Percentiles rank a stretch among this genome's conserved stretches.
Evolutionary conservation across 2,797 vertebrate species (phyloP).

Genomic region (Glyptemys insculpta): DNA sequence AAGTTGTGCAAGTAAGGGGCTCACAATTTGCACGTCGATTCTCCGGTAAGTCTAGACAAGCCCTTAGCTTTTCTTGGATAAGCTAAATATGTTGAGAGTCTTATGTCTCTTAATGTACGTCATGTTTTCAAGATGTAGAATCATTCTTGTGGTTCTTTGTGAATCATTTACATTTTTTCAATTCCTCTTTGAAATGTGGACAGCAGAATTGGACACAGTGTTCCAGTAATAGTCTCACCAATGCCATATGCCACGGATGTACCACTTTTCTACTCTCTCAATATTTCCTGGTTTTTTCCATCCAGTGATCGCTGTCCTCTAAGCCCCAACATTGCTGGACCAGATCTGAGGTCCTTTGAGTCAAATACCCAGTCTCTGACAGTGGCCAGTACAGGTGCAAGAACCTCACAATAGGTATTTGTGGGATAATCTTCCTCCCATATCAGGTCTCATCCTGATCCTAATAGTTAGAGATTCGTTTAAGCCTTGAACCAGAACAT

Average conservation of each 20-base stretch:
- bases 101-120: neutral
- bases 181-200: neutral
- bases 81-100: neutral
- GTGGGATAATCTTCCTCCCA: neutral
- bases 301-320: neutral
- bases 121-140: neutral
- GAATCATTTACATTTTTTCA: neutral
- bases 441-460: neutral
- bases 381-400: neutral
- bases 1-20: neutral
- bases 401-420: neutral
- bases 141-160: neutral
- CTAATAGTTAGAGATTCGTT: neutral
- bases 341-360: neutral
- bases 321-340: neutral
- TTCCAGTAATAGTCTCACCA: neutral
- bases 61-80: neutral
- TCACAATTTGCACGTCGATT: neutral
- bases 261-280: neutral
- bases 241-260: neutral
- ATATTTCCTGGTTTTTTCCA: neutral
- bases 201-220: neutral
- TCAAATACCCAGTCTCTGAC: neutral
- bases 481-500: neutral
- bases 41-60: no score